Percentiles rank a stretch among this genome's conserved stretches.
Evolutionary conservation across 1,140 invertebrate genomes (phyloP).

Genomic region (Samia ricini): DNA sequence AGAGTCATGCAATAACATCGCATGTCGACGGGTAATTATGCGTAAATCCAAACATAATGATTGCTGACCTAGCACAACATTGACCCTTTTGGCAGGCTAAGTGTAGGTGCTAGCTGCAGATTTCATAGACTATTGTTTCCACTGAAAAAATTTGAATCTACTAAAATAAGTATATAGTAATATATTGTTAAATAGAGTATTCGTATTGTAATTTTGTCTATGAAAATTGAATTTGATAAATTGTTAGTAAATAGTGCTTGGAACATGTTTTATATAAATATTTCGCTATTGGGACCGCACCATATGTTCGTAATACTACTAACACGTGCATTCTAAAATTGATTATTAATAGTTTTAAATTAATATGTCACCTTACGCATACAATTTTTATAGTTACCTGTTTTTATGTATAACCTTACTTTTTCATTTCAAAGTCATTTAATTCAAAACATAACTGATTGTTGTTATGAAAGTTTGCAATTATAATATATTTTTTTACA

Average conservation of each 20-base stretch:
- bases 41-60: conserved; percentile 7
- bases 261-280: too few relatives aligned
- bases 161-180: too few relatives aligned
- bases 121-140: not conserved
- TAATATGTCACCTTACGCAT: not conserved
- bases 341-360: too few relatives aligned
- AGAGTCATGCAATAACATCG: conserved; percentile 19
- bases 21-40: conserved; percentile 26
- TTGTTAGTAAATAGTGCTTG: too few relatives aligned
- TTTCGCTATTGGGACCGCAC: not conserved
- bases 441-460: conserved; percentile 2
- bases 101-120: not conserved
- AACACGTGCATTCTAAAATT: too few relatives aligned
- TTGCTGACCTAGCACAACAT: conserved; percentile 19
- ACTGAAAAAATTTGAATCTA: not conserved
- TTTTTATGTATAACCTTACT: conserved; percentile 8
- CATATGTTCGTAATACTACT: not conserved
- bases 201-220: too few relatives aligned
- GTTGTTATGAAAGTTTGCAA: not conserved
- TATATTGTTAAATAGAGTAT: too few relatives aligned
- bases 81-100: conserved; percentile 25
- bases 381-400: conserved; percentile 1
- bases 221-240: too few relatives aligned
- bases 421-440: conserved; percentile 8
- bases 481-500: too few relatives aligned